Evolutionary conservation across 2,888 invertebrate genomes (phyloP), one percentile per base, ranked within the genome.

Genomic region (Bedellia somnulentella): DNA sequence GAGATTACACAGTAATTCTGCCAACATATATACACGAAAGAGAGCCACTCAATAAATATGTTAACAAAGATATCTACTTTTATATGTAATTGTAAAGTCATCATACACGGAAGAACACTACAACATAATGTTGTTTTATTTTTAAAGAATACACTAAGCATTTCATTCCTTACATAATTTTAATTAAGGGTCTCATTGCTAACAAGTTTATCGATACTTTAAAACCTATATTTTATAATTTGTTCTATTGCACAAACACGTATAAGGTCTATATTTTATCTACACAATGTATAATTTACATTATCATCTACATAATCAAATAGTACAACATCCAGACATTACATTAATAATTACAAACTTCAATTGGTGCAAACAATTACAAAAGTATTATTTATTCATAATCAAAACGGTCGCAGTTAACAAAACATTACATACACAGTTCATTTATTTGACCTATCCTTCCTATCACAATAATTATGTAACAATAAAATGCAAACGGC

Each of bases 191-290:
- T n/a, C n/a, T n/a, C n/a, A n/a, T n/a, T n/a, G n/a, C n/a, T n/a
- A n/a, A n/a, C n/a, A n/a, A n/a, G n/a, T n/a, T n/a, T n/a, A n/a
- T n/a, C n/a, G n/a, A n/a, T n/a, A n/a, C n/a, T n/a, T n/a, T n/a
- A n/a, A n/a, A n/a, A n/a, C n/a, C n/a, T n/a, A n/a, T n/a, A n/a
- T 49, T 49, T 44, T 45, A 47, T 49, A 41, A 46, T 45, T 52
- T 49, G 52, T 60, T 54, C 68, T 70, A 71, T 70, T 61, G 66
- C 73, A 71, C 68, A 66, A 62, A 71, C 68, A 71, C 68, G 61
- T 57, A 60, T 53, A 56, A 59, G 57, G 47, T 52, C 67, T 68
- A 68, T 55, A 10, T 6, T 54, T 64, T 57, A 58, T 49, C 68
- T 67, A 70, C 63, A 59, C 53, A 45, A 66, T 60, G 63, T 59